Base-by-base conservation (phyloP, 2,888 invertebrate species). In the Eupithecia subumbrata region DNA sequence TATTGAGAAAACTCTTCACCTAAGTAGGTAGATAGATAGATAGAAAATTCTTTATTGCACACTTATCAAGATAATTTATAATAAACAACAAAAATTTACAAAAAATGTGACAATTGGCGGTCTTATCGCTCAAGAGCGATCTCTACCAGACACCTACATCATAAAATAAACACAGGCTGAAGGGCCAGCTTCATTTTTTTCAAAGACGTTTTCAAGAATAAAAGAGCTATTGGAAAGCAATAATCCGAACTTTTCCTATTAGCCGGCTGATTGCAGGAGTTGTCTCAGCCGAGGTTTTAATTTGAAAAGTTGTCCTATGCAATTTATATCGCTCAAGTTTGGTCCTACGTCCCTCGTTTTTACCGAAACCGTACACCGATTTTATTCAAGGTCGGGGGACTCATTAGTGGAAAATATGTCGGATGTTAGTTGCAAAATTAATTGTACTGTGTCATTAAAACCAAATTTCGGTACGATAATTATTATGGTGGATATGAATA, bases 221-320 rank as follows among this genome's bases (percentile, higher is more conserved):
- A 79, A 75, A 84, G 80, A 83, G 82, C 80, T 87, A 87, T 86
- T 84, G 85, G 83, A 82, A 82, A 84, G 83, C 82, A 87, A 87
- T 87, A 86, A 84, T 87, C 86, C 79, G 60, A 89, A 88, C 84
- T 89, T 89, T 88, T 84, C 87, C 87, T 86, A 88, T 88, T 85
- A 87, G 81, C 81, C 81, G 80, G 81, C 82, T 83, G 87, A 88
- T 88, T 87, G 86, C 84, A 83, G 79, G 81, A 83, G 81, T 82
- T 82, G 84, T 82, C 83, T 80, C 80, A 82, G 76, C 78, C 79
- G 80, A 78, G 82, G 82, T 84, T 86, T 88, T 88, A 87, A 87
- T 88, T 87, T 85, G 85, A 86, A 87, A 89, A 89, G 83, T 89
- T 88, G 75, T 75, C 74, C 83, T 77, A 82, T 84, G 85, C 86